Conservation (phyloP, 2,797 vertebrate genomes). For the Schizopygopsis malacanthus region DNA sequence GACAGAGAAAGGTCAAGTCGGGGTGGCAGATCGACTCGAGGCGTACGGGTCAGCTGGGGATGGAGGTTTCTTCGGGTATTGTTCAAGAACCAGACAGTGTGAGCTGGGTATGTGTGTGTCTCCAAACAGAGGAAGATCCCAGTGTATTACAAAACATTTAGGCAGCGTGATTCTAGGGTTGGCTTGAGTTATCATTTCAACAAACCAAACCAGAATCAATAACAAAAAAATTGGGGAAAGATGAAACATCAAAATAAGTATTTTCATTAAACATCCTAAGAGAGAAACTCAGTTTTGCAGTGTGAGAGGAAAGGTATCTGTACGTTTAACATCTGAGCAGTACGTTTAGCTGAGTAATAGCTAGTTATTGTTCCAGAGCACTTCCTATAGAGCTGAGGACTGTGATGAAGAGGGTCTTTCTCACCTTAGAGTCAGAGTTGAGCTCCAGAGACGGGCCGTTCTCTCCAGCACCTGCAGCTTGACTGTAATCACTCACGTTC, state of each 20-base stretch:
- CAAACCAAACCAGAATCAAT: not conserved
- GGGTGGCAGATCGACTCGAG: constrained; percentile 8
- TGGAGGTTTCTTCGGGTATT: not conserved
- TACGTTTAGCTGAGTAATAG: not conserved
- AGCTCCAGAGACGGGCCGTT: constrained; percentile 70
- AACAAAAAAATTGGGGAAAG: not conserved
- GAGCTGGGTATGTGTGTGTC: not conserved
- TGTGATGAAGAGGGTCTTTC: constrained; percentile 39
- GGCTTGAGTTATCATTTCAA: not conserved
- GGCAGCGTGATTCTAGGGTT: not conserved
- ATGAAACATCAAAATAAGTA: no score
- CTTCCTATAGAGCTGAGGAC: not conserved
- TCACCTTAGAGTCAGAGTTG: constrained; percentile 84
- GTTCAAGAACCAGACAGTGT: not conserved
- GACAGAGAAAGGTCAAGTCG: constrained; percentile 30
- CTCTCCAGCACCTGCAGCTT: constrained; percentile 62
- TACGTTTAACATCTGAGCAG: not conserved
- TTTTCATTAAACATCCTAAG: not conserved
- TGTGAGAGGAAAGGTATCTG: not conserved
- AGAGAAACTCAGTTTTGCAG: not conserved
- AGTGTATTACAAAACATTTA: constrained; percentile 1
- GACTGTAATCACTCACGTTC: constrained; percentile 74
- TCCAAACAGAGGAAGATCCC: not conserved
- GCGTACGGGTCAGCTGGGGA: not conserved
- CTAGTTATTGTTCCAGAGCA: not conserved